These are phyloP conservation scores for Drosophila buzzatii DNA, from an alignment of 2,888 invertebrate genomes.

Conservation along the genomic window DNA sequence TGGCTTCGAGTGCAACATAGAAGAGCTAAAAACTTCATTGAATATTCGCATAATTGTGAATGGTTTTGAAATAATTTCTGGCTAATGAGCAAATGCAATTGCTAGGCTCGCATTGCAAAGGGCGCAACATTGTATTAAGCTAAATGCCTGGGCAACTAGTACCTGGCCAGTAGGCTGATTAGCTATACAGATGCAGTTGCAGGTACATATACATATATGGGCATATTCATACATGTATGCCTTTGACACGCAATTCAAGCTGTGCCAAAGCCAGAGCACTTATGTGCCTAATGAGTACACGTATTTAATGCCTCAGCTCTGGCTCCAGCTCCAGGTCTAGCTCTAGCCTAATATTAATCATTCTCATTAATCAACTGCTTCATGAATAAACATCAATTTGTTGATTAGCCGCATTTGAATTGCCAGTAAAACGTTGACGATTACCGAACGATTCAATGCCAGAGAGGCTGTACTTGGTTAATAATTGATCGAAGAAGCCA, in stretches of 20 bases:
- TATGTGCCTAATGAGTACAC: constrained; percentile 31
- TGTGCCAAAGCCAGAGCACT: constrained; percentile 28
- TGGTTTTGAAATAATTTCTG: constrained; percentile 24
- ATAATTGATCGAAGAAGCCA: neutral
- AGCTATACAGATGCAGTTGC: neutral
- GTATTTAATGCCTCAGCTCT: constrained; percentile 11
- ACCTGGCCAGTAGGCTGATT: constrained; percentile 12
- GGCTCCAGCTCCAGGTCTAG: neutral
- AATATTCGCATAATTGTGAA: constrained; percentile 76
- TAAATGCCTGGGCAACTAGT: constrained; percentile 13
- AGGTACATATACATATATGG: neutral
- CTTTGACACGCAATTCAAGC: constrained; percentile 47
- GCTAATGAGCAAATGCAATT: constrained; percentile 67
- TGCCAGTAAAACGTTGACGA: constrained; percentile 27
- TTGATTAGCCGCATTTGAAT: constrained; percentile 2
- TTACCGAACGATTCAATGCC: neutral
- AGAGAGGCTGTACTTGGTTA: neutral
- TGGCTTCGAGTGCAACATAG: constrained; percentile 10
- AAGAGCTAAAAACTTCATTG: constrained; percentile 58
- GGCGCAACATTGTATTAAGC: constrained; percentile 48
- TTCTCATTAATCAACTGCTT: constrained; percentile 24
- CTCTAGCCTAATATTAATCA: constrained; percentile 20
- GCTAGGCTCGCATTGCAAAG: neutral
- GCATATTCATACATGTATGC: constrained; percentile 10
- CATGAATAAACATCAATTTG: constrained; percentile 23